Percentiles rank a stretch among this genome's conserved stretches.
Evolutionary conservation across 2,113 vertebrate species (phyloP).

Genomic region (Cavia porcellus): DNA sequence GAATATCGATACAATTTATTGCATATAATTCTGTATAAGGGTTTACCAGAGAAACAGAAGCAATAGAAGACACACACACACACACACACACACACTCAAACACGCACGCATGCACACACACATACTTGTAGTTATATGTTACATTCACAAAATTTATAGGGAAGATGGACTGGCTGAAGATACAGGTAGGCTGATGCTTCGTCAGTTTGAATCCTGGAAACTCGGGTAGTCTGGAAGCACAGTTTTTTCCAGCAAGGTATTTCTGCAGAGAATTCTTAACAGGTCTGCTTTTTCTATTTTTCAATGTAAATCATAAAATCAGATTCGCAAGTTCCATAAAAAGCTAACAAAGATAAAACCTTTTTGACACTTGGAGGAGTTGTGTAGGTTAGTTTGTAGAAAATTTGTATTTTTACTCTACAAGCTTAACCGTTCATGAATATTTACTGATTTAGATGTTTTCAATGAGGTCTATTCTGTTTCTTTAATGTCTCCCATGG

Average conservation of each 20-base stretch:
- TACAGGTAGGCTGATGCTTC: neutral
- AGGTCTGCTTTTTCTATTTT: neutral
- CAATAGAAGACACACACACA: neutral
- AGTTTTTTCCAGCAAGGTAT: neutral
- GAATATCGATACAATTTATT: constrained; percentile 9
- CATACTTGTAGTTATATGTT: neutral
- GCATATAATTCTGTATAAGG: neutral
- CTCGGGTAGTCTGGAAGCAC: neutral
- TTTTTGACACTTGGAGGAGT: neutral
- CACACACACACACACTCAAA: neutral
- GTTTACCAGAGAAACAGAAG: neutral
- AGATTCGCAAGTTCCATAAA: neutral
- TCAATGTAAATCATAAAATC: neutral
- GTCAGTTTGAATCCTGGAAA: neutral
- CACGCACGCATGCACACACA: neutral
- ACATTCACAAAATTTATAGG: neutral
- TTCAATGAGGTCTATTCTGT: neutral
- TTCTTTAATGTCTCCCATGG: neutral
- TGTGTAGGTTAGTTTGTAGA: neutral
- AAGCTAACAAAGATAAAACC: neutral
- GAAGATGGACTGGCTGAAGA: neutral
- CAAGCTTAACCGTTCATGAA: neutral
- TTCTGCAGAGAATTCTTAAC: neutral
- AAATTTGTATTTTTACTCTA: constrained; percentile 5
- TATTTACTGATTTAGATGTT: neutral